Evolutionary conservation across 2,113 vertebrate species (phyloP).

Genomic region (Aviceda subcristata): DNA sequence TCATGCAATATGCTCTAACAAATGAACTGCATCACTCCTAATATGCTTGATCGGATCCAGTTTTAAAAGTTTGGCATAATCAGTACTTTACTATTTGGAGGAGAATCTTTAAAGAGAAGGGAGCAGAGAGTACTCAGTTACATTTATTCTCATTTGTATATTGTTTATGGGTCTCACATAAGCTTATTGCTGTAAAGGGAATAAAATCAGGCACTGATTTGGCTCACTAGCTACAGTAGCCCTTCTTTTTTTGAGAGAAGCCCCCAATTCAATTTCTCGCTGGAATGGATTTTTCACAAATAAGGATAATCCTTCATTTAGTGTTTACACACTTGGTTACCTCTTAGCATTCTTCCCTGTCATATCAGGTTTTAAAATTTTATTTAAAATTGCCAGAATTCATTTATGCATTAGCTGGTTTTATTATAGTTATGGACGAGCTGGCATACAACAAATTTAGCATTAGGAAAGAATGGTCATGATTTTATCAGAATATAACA

Average conservation of each 20-base stretch:
- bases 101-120: background rate
- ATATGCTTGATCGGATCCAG: background rate
- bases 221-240: background rate
- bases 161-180: constrained; percentile 3
- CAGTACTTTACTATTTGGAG: background rate
- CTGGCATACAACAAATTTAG: constrained; percentile 32
- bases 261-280: constrained; percentile 44
- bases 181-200: background rate
- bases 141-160: background rate
- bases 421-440: constrained; percentile 30
- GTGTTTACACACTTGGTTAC: constrained; percentile 57
- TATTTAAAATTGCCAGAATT: constrained; percentile 58
- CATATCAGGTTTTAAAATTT: constrained; percentile 44
- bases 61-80: background rate
- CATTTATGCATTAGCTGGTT: constrained; percentile 42
- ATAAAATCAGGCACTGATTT: constrained; percentile 11
- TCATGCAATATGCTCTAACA: background rate
- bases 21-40: background rate
- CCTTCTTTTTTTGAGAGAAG: constrained; percentile 12
- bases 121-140: background rate
- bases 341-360: constrained; percentile 13
- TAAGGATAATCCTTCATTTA: constrained; percentile 64
- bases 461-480: constrained; percentile 13
- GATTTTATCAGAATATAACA: constrained; percentile 48
- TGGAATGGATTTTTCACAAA: constrained; percentile 50